Percentiles rank a stretch among this genome's conserved stretches.
Conservation (phyloP, 2,113 vertebrate genomes). For the Mastomys coucha region DNA sequence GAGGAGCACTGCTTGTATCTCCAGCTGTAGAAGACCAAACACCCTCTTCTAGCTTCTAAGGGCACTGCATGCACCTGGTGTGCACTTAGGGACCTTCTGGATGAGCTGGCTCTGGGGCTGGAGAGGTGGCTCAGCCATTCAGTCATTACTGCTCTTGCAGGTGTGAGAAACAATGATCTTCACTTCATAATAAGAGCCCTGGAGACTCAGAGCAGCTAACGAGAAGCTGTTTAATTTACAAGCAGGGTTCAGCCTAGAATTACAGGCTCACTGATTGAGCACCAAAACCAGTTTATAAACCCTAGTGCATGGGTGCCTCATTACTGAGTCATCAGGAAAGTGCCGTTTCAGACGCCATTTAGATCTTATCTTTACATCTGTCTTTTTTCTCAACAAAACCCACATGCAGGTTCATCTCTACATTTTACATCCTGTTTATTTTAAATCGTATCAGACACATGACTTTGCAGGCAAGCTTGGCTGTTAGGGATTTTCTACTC, state of each 20-base stretch:
- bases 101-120: background rate
- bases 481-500: background rate
- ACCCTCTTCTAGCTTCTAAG: background rate
- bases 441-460: background rate
- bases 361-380: background rate
- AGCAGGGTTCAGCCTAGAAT: background rate
- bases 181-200: conserved; percentile 1
- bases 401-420: background rate
- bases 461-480: background rate
- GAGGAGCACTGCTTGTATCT: background rate
- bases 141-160: background rate
- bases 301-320: background rate
- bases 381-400: background rate
- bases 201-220: background rate
- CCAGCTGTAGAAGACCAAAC: background rate
- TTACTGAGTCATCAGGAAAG: background rate
- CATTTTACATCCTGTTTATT: background rate
- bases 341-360: background rate
- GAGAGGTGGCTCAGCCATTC: background rate
- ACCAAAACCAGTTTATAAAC: background rate
- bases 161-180: background rate
- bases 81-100: background rate
- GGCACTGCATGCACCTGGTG: background rate
- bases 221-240: background rate
- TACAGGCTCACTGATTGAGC: background rate